phyloP scores from a whole-genome alignment of 2,888 invertebrate genomes.

The Acleris emargana region DNA sequence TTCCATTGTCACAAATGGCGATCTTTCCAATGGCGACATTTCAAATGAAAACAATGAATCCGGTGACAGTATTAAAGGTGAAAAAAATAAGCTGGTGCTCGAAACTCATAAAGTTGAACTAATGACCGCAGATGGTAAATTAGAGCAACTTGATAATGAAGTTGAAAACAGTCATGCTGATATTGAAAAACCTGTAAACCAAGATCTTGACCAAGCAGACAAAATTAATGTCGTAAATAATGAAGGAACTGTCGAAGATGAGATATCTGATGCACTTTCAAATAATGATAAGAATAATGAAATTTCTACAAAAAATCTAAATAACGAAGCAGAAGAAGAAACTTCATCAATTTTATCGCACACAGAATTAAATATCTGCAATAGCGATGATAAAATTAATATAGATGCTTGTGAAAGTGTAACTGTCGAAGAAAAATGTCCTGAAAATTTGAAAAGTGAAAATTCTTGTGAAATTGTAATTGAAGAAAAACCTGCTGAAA shows the following conservation, averaged over 20 bases:
- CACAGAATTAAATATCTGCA: no score
- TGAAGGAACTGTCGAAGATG: not conserved
- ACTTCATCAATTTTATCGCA: no score
- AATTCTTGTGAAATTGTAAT: not conserved
- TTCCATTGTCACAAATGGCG: slow-evolving; percentile 39
- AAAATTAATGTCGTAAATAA: not conserved
- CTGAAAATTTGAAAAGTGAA: no score
- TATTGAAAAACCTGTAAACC: not conserved
- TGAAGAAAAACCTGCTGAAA: not conserved
- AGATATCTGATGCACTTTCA: not conserved
- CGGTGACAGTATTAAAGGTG: slow-evolving; percentile 7
- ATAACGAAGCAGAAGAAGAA: no score
- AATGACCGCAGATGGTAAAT: not conserved
- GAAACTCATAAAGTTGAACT: slow-evolving; percentile 32
- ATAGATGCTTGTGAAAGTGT: slow-evolving; percentile 3
- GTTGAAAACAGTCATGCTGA: not conserved
- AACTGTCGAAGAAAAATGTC: not conserved
- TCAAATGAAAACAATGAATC: slow-evolving; percentile 43
- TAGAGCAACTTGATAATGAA: not conserved
- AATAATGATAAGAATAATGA: not conserved
- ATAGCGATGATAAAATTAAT: no score
- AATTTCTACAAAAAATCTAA: not conserved
- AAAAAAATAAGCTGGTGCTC: slow-evolving; percentile 28
- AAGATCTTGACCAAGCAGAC: not conserved
- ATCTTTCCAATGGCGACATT: slow-evolving; percentile 45